A percentile compares a stretch with the other conserved stretches of the same genome.
These are phyloP conservation scores for Pogonomyrmex californicus DNA, from an alignment of 1,140 invertebrate species.

Conservation along the genomic window DNA sequence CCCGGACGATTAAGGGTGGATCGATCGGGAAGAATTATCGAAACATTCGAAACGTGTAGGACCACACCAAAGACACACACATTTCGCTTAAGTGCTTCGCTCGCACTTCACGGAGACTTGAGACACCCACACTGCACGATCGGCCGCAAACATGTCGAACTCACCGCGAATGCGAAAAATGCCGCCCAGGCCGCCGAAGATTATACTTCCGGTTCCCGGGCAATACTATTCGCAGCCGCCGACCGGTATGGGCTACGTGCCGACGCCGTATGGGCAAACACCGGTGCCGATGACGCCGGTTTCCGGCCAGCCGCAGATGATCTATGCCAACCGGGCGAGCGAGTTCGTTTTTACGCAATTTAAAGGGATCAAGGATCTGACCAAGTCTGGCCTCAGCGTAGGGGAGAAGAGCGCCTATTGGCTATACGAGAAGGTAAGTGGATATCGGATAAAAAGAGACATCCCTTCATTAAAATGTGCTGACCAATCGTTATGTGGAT, in stretches of 20 bases:
- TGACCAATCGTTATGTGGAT: too few species aligned
- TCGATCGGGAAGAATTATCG: not conserved
- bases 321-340: constrained; percentile 90
- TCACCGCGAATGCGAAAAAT: constrained; percentile 80
- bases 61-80: not conserved
- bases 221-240: constrained; percentile 82
- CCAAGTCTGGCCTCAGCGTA: constrained; percentile 92
- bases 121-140: not conserved
- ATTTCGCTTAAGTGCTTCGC: not conserved
- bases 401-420: constrained; percentile 94
- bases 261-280: constrained; percentile 85
- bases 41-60: not conserved
- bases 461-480: not conserved
- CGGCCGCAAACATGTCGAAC: constrained; percentile 77
- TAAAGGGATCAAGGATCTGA: constrained; percentile 92
- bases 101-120: not conserved
- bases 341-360: constrained; percentile 93
- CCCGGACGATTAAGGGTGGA: not conserved
- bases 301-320: constrained; percentile 85
- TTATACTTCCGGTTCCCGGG: constrained; percentile 87
- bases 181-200: constrained; percentile 86
- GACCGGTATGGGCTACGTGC: constrained; percentile 80
- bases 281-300: constrained; percentile 86
- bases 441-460: not conserved
- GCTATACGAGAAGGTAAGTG: constrained; percentile 90